A percentile compares a stretch with the other conserved stretches of the same genome.
These are phyloP conservation scores for Caretta caretta DNA, from an alignment of 2,113 vertebrate genomes.

Conservation along the genomic window DNA sequence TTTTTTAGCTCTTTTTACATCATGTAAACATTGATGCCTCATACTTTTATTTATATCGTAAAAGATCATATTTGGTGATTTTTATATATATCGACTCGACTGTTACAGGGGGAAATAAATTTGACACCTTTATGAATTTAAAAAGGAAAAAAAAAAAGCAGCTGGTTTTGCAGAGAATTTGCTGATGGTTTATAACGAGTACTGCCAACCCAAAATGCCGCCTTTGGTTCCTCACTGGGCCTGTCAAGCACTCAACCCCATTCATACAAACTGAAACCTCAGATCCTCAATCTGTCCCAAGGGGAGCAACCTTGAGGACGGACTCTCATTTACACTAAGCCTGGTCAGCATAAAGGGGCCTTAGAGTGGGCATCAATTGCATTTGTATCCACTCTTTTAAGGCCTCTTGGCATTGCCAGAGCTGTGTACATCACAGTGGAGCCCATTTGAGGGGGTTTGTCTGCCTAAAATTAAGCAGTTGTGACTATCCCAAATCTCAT, in stretches of 20 bases:
- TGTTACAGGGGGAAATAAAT: conserved; percentile 80
- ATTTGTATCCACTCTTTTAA: not conserved
- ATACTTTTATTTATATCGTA: conserved; percentile 89
- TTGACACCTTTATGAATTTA: conserved; percentile 77
- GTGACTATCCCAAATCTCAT: not conserved
- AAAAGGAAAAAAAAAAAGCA: conserved; percentile 84
- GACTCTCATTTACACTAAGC: not conserved
- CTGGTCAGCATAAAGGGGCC: not conserved
- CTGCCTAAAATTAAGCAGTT: not conserved
- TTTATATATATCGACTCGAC: conserved; percentile 88
- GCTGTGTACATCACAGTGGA: not conserved
- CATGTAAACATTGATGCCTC: conserved; percentile 86
- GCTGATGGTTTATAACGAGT: conserved; percentile 80
- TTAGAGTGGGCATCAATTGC: conserved; percentile 11
- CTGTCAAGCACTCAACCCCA: not conserved
- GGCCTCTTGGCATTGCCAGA: conserved; percentile 4
- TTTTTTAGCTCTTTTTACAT: conserved; percentile 92
- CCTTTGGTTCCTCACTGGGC: conserved; percentile 70
- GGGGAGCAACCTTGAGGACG: not conserved
- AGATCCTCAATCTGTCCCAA: not conserved
- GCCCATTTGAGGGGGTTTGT: not conserved
- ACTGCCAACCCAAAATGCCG: conserved; percentile 73
- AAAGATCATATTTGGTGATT: conserved; percentile 88
- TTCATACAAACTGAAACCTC: not conserved
- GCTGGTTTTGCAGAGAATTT: conserved; percentile 94